These are phyloP conservation scores for Amia ocellicauda DNA, from an alignment of 2,113 vertebrate genomes.

Conservation along the genomic window DNA sequence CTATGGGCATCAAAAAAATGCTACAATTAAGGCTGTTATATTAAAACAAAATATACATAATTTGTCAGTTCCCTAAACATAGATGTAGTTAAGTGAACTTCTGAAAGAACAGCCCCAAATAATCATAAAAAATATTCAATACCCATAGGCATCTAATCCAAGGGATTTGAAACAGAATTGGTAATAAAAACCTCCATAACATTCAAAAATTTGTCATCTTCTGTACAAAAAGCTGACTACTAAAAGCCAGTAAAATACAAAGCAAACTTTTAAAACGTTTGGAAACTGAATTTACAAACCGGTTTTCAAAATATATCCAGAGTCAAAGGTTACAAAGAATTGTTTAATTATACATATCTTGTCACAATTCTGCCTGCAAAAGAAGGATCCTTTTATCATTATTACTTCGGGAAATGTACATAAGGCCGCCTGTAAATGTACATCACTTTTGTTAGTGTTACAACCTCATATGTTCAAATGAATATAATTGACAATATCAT, in stretches of 20 bases:
- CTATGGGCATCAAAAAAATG: not conserved
- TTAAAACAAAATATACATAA: not conserved
- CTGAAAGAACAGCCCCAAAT: constrained; percentile 34
- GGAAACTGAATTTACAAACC: constrained; percentile 78
- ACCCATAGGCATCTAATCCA: constrained; percentile 41
- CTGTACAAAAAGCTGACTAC: constrained; percentile 68
- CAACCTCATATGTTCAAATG: constrained; percentile 96
- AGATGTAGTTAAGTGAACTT: constrained; percentile 9
- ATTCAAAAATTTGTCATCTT: constrained; percentile 33
- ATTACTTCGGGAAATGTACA: constrained; percentile 98
- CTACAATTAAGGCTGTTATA: not conserved
- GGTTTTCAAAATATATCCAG: constrained; percentile 77
- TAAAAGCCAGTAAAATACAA: constrained; percentile 69
- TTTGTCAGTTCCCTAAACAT: constrained; percentile 25
- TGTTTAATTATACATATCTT: constrained; percentile 97
- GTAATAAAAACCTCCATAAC: constrained; percentile 7
- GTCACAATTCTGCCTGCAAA: constrained; percentile 97
- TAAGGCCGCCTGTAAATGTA: constrained; percentile 99
- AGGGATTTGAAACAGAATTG: constrained; percentile 27
- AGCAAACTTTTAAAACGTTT: constrained; percentile 75
- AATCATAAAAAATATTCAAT: constrained; percentile 46
- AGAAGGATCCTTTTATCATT: constrained; percentile 65
- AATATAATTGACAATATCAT: constrained; percentile 97
- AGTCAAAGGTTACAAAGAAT: constrained; percentile 97
- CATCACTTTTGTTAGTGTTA: constrained; percentile 96